phyloP scores from a whole-genome alignment of 2,797 vertebrate species.

The Rallus crepitans region DNA sequence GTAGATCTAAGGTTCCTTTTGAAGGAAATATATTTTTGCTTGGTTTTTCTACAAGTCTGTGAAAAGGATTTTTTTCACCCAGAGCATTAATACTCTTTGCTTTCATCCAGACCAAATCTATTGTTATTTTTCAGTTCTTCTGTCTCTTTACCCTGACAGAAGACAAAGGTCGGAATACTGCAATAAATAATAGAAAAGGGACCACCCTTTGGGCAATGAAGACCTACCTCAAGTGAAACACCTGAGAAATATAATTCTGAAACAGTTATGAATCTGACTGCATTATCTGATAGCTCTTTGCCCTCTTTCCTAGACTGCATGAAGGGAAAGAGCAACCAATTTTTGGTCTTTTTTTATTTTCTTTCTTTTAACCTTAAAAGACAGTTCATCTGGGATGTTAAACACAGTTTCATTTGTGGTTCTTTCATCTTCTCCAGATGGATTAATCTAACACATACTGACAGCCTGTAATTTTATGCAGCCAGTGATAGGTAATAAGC shows the following conservation, averaged over 20 bases:
- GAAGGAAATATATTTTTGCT: not conserved
- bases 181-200: not conserved
- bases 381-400: not conserved
- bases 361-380: not conserved
- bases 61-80: not conserved
- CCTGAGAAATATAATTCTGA: not conserved
- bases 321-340: not conserved
- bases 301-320: not conserved
- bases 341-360: not conserved
- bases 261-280: not conserved
- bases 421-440: constrained; percentile 36
- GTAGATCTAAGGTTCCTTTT: not conserved
- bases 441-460: constrained; percentile 22
- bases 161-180: not conserved
- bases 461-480: constrained; percentile 45
- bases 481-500: not conserved
- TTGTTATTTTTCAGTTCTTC: not conserved
- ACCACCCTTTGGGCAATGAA: not conserved
- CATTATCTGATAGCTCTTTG: not conserved
- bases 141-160: not conserved
- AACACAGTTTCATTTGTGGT: not conserved
- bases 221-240: not conserved
- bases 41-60: not conserved
- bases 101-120: not conserved
- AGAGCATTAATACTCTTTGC: not conserved